These are phyloP conservation scores for Eupithecia centaureata DNA, from an alignment of 2,888 invertebrate genomes.

Conservation along the genomic window DNA sequence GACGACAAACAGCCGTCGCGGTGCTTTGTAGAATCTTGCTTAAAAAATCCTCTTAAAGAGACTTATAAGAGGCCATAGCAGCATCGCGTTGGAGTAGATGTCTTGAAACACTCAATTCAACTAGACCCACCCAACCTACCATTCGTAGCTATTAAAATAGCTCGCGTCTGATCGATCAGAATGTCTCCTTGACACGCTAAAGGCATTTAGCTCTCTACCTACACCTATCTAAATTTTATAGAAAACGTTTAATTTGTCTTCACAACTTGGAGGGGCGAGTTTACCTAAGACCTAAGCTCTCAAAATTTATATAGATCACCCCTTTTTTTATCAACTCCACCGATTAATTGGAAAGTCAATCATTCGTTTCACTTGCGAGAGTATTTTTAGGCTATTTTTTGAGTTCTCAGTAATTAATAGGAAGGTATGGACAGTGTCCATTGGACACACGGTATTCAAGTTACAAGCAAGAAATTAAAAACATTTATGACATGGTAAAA, in stretches of 20 bases:
- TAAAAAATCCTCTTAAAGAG: too few species aligned
- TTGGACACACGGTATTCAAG: too few species aligned
- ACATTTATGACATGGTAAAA: slow-evolving; percentile 37
- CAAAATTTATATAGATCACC: not conserved
- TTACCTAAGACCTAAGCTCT: not conserved
- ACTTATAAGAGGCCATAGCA: not conserved
- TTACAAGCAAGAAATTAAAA: slow-evolving; percentile 34
- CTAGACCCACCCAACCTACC: not conserved
- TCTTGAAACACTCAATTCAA: not conserved
- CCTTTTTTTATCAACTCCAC: not conserved
- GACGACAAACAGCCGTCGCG: too few species aligned
- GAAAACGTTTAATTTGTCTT: not conserved
- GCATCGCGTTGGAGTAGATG: slow-evolving; percentile 4
- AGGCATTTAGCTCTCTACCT: slow-evolving; percentile 14
- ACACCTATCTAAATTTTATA: slow-evolving; percentile 8
- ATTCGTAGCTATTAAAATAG: slow-evolving; percentile 9
- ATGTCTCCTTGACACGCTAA: slow-evolving; percentile 23
- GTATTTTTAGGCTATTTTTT: too few species aligned
- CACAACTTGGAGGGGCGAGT: not conserved
- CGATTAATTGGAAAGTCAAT: not conserved
- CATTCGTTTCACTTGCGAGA: not conserved
- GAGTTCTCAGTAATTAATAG: slow-evolving; percentile 1
- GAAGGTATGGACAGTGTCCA: not conserved
- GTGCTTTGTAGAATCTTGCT: too few species aligned
- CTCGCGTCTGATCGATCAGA: slow-evolving; percentile 4